Conservation (phyloP, 1,140 invertebrate genomes). For the Bombus superbus region DNA sequence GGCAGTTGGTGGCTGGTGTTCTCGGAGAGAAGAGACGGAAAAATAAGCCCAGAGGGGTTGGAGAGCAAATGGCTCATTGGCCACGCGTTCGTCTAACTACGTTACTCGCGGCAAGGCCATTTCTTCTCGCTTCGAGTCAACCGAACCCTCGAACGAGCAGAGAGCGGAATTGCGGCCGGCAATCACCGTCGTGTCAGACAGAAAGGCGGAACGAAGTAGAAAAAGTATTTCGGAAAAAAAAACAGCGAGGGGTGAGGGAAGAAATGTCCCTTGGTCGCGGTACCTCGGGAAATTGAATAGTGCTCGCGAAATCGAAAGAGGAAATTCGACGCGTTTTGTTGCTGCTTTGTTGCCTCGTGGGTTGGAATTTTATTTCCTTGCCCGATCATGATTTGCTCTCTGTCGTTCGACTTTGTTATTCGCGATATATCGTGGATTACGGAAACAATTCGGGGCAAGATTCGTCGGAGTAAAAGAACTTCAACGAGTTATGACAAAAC, state of each 20-base stretch:
- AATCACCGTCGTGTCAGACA: slow-evolving; percentile 62
- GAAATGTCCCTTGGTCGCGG: slow-evolving; percentile 60
- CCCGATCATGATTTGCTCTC: background rate
- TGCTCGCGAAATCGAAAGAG: slow-evolving; percentile 73
- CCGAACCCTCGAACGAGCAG: slow-evolving; percentile 34
- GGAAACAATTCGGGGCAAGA: slow-evolving; percentile 4
- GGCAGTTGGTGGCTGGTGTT: slow-evolving; percentile 9
- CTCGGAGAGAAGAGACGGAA: slow-evolving; percentile 43
- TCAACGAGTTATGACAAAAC: background rate
- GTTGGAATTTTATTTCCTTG: slow-evolving; percentile 47
- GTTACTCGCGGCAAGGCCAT: slow-evolving; percentile 69
- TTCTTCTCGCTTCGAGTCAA: slow-evolving; percentile 63
- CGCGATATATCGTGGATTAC: background rate
- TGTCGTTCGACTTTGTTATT: background rate
- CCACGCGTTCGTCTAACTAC: slow-evolving; percentile 72
- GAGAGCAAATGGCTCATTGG: slow-evolving; percentile 75
- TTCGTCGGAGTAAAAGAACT: background rate
- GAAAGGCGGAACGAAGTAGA: slow-evolving; percentile 39
- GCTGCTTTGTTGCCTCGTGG: slow-evolving; percentile 58
- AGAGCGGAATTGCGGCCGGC: slow-evolving; percentile 66
- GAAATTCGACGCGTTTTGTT: slow-evolving; percentile 72
- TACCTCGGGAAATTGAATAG: slow-evolving; percentile 75
- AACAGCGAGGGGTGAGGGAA: slow-evolving; percentile 5
- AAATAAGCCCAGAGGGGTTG: slow-evolving; percentile 61
- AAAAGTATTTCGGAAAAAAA: slow-evolving; percentile 42